These are phyloP conservation scores for Zaprionus tsacasi DNA, from an alignment of 1,140 invertebrate genomes.

Conservation along the genomic window DNA sequence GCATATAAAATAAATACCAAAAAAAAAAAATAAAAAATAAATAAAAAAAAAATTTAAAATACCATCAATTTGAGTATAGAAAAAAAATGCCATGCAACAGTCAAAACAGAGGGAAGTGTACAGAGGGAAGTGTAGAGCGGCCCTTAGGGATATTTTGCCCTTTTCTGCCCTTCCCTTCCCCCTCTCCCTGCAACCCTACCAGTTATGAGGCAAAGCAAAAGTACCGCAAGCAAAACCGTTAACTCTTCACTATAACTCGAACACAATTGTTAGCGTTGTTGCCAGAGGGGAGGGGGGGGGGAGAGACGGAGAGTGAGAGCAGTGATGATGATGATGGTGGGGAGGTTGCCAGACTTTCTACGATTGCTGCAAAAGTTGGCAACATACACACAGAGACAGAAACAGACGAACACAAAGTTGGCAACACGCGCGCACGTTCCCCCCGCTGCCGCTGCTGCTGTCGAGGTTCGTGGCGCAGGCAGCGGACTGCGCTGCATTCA, in stretches of 20 bases:
- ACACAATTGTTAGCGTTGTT: neutral
- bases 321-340: neutral
- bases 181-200: too few species aligned
- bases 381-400: neutral
- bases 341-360: conserved; percentile 11
- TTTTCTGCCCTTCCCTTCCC: too few species aligned
- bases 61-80: too few species aligned
- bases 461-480: conserved; percentile 4
- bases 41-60: too few species aligned
- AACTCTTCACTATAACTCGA: conserved; percentile 5
- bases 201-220: neutral
- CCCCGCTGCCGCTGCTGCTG: neutral
- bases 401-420: neutral
- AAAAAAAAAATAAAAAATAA: too few species aligned
- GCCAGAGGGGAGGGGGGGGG: neutral
- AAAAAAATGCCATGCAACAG: too few species aligned
- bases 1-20: too few species aligned
- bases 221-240: neutral
- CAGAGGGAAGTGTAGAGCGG: too few species aligned
- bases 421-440: neutral
- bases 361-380: conserved; percentile 3
- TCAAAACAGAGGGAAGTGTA: too few species aligned
- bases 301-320: neutral
- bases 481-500: conserved; percentile 54
- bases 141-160: neutral